phyloP scores from a whole-genome alignment of 2,888 invertebrate genomes.

The Dryococelus australis region DNA sequence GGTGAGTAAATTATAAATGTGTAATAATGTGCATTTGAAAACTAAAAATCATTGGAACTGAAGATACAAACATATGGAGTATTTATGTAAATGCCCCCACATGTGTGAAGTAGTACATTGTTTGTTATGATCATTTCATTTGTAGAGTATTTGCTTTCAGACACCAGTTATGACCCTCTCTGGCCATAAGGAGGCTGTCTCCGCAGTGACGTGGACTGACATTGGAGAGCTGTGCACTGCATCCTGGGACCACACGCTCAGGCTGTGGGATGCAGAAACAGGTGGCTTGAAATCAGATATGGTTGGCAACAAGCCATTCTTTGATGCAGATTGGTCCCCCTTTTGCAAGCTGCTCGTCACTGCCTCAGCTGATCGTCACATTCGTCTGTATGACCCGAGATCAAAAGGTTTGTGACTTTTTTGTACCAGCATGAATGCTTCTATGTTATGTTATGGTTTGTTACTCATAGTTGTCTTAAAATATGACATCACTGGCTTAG shows the following conservation, averaged over 20 bases:
- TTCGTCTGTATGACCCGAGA: slow-evolving; percentile 92
- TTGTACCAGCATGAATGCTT: no score
- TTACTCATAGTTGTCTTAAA: no score
- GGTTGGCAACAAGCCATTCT: slow-evolving; percentile 89
- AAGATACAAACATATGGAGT: no score
- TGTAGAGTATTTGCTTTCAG: slow-evolving; percentile 56
- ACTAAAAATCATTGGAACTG: no score
- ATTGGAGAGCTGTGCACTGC: slow-evolving; percentile 79
- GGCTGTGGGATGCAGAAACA: slow-evolving; percentile 91
- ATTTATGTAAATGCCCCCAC: no score
- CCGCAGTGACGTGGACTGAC: slow-evolving; percentile 81
- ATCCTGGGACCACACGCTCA: slow-evolving; percentile 96
- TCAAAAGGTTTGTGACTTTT: slow-evolving; percentile 69
- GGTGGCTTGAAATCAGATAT: slow-evolving; percentile 85
- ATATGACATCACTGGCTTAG: no score
- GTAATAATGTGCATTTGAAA: no score
- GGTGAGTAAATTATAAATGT: no score
- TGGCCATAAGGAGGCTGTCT: slow-evolving; percentile 92
- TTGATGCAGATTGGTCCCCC: slow-evolving; percentile 84
- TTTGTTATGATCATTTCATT: no score
- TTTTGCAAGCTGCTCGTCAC: slow-evolving; percentile 78
- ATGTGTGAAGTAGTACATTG: no score
- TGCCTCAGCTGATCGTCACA: slow-evolving; percentile 89
- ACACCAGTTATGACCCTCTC: slow-evolving; percentile 86
- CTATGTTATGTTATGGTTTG: no score